Conservation (phyloP, 1,140 invertebrate species). For the Drosophila guanche region DNA sequence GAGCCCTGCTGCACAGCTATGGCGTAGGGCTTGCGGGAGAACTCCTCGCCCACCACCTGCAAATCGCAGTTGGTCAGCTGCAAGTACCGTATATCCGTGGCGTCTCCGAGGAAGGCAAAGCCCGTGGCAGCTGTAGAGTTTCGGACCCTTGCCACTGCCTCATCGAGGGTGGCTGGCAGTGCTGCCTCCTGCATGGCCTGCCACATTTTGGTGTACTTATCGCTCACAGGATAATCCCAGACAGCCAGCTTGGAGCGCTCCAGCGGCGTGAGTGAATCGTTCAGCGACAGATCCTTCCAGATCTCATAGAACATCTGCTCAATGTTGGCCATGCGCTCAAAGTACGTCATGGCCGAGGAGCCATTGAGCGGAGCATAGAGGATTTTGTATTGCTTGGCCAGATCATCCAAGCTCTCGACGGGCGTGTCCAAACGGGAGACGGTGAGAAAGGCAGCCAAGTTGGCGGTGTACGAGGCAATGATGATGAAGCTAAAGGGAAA, state of each 20-base stretch:
- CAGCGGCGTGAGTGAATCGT: constrained; percentile 94
- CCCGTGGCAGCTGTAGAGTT: constrained; percentile 89
- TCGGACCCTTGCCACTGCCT: constrained; percentile 91
- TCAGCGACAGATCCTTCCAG: constrained; percentile 98
- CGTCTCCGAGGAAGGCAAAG: constrained; percentile 97
- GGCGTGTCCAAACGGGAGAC: constrained; percentile 96
- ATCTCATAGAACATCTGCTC: constrained; percentile 98
- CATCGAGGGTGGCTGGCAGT: constrained; percentile 90
- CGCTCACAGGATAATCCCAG: constrained; percentile 99
- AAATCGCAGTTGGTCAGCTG: constrained; percentile 95
- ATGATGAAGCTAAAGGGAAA: constrained; percentile 90
- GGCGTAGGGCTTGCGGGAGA: constrained; percentile 97
- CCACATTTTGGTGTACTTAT: constrained; percentile 99
- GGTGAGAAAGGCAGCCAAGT: constrained; percentile 96
- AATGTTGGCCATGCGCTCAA: constrained; percentile 97
- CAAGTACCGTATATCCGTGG: constrained; percentile 95
- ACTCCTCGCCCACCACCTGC: constrained; percentile 96
- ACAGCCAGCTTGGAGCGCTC: constrained; percentile 97
- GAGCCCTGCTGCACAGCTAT: constrained; percentile 98
- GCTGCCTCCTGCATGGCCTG: constrained; percentile 96
- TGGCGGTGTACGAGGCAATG: constrained; percentile 99
- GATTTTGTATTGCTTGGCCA: constrained; percentile 97
- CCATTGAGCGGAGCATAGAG: constrained; percentile 95
- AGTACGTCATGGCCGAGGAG: constrained; percentile 93
- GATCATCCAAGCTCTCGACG: constrained; percentile 95